A percentile compares a stretch with the other conserved stretches of the same genome.
Evolutionary conservation across 2,113 vertebrate species (phyloP).

Genomic region (Zosterops japonicus): DNA sequence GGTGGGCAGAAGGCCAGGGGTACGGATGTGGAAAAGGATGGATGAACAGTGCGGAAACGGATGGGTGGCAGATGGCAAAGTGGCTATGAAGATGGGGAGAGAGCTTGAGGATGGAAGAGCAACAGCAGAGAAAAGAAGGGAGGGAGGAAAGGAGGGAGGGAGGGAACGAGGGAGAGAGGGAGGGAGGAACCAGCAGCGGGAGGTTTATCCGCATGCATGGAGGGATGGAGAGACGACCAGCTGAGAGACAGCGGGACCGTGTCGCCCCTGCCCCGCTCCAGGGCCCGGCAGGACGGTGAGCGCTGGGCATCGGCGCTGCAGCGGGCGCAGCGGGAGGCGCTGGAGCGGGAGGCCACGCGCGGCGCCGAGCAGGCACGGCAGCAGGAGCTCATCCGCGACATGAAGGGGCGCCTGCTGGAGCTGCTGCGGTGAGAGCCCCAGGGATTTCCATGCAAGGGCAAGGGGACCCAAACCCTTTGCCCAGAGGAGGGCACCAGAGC

Average conservation of each 20-base stretch:
- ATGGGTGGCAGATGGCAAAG: background rate
- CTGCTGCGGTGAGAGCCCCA: slow-evolving; percentile 67
- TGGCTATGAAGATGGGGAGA: background rate
- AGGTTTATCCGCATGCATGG: background rate
- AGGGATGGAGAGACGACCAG: background rate
- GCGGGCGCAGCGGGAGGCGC: slow-evolving; percentile 40
- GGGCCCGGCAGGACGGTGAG: slow-evolving; percentile 61
- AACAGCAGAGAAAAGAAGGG: background rate
- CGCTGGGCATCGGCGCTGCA: slow-evolving; percentile 59
- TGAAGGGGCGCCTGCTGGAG: slow-evolving; percentile 76
- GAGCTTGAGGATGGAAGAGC: background rate
- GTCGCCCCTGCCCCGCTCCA: background rate
- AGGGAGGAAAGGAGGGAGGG: background rate
- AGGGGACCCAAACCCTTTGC: background rate
- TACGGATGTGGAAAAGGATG: background rate
- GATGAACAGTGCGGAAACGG: background rate
- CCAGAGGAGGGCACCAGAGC: slow-evolving; percentile 49
- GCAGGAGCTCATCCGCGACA: slow-evolving; percentile 63
- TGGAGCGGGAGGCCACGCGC: slow-evolving; percentile 29
- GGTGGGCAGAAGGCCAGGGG: background rate
- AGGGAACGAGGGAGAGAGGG: background rate
- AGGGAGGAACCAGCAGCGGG: background rate
- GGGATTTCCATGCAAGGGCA: accelerated
- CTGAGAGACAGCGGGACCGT: background rate
- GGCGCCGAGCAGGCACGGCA: slow-evolving; percentile 62